These are phyloP conservation scores for Loripinus fragilis DNA, from an alignment of 2,888 invertebrate species.

Conservation along the genomic window DNA sequence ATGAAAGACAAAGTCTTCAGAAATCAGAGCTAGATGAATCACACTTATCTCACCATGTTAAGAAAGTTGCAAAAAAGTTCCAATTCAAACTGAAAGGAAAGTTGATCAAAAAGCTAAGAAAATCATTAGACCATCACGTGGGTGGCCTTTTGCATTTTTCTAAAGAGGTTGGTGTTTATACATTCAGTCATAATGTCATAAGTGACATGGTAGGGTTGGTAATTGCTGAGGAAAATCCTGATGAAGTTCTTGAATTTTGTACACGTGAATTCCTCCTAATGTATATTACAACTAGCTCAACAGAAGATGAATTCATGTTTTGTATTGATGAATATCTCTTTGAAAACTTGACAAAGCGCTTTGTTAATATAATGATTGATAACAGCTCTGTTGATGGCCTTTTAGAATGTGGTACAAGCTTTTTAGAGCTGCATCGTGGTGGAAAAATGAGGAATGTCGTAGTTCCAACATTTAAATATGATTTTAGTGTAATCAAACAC, in stretches of 20 bases:
- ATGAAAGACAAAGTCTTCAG: conserved; percentile 15
- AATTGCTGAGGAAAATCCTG: conserved; percentile 31
- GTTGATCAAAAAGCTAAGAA: conserved; percentile 18
- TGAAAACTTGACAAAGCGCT: conserved; percentile 13
- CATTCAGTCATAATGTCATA: conserved; percentile 40
- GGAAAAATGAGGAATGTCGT: conserved; percentile 16
- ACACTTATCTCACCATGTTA: conserved; percentile 5
- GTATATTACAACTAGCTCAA: conserved; percentile 23
- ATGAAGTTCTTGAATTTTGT: conserved; percentile 30
- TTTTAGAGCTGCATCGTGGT: neutral
- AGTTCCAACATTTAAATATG: neutral
- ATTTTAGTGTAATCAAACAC: conserved; percentile 20
- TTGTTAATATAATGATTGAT: conserved; percentile 15
- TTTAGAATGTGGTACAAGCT: neutral
- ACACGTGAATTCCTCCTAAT: conserved; percentile 32
- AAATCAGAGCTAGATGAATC: conserved; percentile 24
- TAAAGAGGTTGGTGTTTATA: conserved; percentile 18
- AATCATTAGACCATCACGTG: conserved; percentile 32
- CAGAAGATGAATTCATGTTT: conserved; percentile 22
- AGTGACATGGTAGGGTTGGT: conserved; percentile 49
- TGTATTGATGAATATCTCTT: conserved; percentile 24
- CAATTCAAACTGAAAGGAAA: conserved; percentile 25
- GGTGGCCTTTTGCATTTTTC: conserved; percentile 31
- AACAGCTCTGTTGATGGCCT: neutral
- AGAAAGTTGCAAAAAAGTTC: conserved; percentile 23